These are phyloP conservation scores for Saccostrea echinata DNA, from an alignment of 1,140 invertebrate genomes.

Conservation along the genomic window DNA sequence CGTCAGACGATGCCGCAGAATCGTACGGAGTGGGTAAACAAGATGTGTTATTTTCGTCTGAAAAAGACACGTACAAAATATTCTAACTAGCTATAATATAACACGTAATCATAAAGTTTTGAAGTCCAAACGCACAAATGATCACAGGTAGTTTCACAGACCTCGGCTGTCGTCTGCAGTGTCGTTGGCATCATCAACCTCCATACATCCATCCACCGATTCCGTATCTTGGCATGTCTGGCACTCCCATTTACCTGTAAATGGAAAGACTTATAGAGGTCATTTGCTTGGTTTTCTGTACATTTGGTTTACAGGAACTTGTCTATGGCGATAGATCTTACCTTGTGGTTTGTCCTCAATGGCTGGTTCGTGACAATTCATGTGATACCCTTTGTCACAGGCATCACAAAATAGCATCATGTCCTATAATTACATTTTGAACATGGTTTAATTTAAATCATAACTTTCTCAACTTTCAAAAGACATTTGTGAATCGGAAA, in stretches of 20 bases:
- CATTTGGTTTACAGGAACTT: constrained; percentile 5
- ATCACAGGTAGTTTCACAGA: neutral
- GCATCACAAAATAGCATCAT: constrained; percentile 86
- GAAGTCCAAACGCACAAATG: too few species aligned
- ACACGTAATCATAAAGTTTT: too few species aligned
- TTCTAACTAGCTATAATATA: too few species aligned
- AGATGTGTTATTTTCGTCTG: constrained; percentile 54
- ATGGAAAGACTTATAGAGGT: neutral
- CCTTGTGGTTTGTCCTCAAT: constrained; percentile 74
- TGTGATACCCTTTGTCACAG: constrained; percentile 91
- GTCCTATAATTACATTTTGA: constrained; percentile 56
- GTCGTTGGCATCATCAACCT: constrained; percentile 55
- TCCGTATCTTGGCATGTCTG: constrained; percentile 58
- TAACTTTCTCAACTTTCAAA: neutral
- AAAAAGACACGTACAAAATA: neutral
- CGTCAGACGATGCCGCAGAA: constrained; percentile 57
- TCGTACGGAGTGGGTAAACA: constrained; percentile 62
- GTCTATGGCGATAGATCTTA: constrained; percentile 23
- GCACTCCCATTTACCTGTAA: constrained; percentile 67
- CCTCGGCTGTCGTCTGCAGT: constrained; percentile 30
- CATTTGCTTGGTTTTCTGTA: neutral
- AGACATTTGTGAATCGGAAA: neutral
- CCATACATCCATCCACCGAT: constrained; percentile 8
- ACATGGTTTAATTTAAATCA: neutral
- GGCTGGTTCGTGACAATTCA: constrained; percentile 84